Base-by-base conservation (phyloP, 2,797 vertebrate genomes). In the Scarus forsteni region DNA sequence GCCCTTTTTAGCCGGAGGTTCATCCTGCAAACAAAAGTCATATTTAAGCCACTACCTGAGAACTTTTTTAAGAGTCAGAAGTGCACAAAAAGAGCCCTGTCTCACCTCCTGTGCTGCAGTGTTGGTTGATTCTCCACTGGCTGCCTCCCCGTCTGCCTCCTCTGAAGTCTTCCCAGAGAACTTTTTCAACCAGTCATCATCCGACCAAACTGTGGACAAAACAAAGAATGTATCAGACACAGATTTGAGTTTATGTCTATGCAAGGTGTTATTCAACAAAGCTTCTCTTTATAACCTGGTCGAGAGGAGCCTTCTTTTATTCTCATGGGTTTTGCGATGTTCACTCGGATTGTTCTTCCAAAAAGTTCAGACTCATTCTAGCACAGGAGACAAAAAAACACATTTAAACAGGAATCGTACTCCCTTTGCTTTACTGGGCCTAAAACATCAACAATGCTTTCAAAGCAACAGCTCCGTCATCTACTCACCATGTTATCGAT, bases 101-200 rank as follows among this genome's bases (percentile, higher is more conserved):
- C 61, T 78, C 42, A 98, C 98, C 93, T 99, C 97, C 68, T 96
- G 94, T 0, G 89, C 64, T 50, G 95, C 91, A n/a, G 92, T 65
- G 56, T 83, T 95, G 69, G 93, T 81, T 0, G 92, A 81, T 40
- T 96, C 95, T 55, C 89, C 95, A 11, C 78, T 86, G 0, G 86
- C 89, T 42, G 84, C 88, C 36, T 95, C 95, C 1, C 85, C 95
- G 54, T 97, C 93, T 0, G 92, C 95, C 75, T 98, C 98, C 70
- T 99, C 97, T 27, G 94, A 60, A 0, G 97, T 98, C 87, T 99
- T 99, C n/a, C 98, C 98, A 0, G 98, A 98, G 86, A 99, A 99
- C 83, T 96, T 99, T 91, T 99, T 99, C 77, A 99, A 86, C 98
- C 98, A 99, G 75, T 99, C 98, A 0, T 99, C 98, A 39, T 99